Conservation (phyloP, 2,797 vertebrate species). For the Etheostoma nigrum region DNA sequence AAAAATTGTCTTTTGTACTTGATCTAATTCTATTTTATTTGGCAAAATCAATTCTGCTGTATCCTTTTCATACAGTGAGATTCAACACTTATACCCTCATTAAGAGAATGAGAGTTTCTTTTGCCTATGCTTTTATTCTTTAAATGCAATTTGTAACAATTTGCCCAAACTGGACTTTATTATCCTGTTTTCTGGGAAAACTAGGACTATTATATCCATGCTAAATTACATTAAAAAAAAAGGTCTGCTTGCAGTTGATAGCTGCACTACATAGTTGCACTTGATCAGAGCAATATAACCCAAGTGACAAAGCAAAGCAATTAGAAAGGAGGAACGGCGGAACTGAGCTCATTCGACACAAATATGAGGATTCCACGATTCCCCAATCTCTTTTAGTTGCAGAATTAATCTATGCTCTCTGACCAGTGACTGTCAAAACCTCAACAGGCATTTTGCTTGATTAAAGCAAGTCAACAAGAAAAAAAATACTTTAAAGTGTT, state of each 20-base stretch:
- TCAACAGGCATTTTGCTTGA: slow-evolving; percentile 58
- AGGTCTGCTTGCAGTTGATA: neutral
- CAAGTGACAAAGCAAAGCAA: slow-evolving; percentile 47
- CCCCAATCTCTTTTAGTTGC: slow-evolving; percentile 16
- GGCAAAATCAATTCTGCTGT: neutral
- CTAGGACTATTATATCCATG: slow-evolving; percentile 7
- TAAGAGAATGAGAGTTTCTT: neutral
- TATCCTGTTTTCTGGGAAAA: slow-evolving; percentile 12
- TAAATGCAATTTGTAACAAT: slow-evolving; percentile 3
- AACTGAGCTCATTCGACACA: slow-evolving; percentile 43
- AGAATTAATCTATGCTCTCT: slow-evolving; percentile 46
- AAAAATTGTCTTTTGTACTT: neutral
- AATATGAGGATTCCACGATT: slow-evolving; percentile 32
- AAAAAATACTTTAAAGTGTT: slow-evolving; percentile 64
- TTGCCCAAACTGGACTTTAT: slow-evolving; percentile 10
- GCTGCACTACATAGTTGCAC: slow-evolving; percentile 43
- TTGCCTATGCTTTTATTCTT: slow-evolving; percentile 10
- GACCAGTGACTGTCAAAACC: slow-evolving; percentile 58
- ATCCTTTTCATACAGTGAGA: slow-evolving; percentile 13
- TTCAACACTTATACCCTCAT: neutral
- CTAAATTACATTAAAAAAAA: slow-evolving; percentile 43
- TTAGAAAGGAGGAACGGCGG: slow-evolving; percentile 49
- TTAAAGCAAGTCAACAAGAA: slow-evolving; percentile 60
- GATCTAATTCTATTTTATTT: slow-evolving; percentile 20
- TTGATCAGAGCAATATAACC: slow-evolving; percentile 61